Conservation (phyloP, 2,888 invertebrate genomes). For the Melinopterus prodromus region DNA sequence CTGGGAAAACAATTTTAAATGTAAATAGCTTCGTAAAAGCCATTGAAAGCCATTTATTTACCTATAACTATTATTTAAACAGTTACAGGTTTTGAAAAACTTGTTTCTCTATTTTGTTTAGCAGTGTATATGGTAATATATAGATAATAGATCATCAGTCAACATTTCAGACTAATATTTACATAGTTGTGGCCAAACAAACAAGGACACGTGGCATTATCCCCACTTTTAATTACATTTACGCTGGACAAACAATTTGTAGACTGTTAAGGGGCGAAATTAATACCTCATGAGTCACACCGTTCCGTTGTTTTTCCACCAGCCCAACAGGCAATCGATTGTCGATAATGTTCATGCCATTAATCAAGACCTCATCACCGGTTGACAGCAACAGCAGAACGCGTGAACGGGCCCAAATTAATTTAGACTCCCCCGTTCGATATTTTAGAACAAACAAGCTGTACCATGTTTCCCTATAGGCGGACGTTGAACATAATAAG, state of each 20-base stretch:
- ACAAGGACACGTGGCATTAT: not conserved
- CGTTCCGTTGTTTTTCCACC: not conserved
- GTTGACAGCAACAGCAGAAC: not conserved
- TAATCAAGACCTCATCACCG: not conserved
- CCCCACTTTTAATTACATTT: not conserved
- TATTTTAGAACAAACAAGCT: not conserved
- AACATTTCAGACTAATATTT: too few relatives aligned
- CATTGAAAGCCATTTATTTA: too few relatives aligned
- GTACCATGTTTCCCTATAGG: not conserved
- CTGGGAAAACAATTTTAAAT: too few relatives aligned
- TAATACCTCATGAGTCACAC: not conserved
- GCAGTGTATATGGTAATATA: too few relatives aligned
- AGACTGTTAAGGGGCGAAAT: not conserved
- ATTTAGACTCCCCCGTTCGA: not conserved
- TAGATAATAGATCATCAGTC: too few relatives aligned
- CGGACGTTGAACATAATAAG: not conserved
- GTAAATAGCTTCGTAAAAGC: too few relatives aligned
- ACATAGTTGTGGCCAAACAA: too few relatives aligned
- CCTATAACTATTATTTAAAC: too few relatives aligned
- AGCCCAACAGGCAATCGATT: not conserved
- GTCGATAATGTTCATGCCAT: not conserved
- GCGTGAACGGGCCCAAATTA: not conserved
- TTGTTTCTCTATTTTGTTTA: too few relatives aligned
- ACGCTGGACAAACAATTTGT: not conserved
- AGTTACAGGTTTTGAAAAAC: too few relatives aligned